Evolutionary conservation across 2,888 invertebrate species (phyloP), one percentile per base, ranked within the genome.

Genomic region (Latrodectus hesperus): DNA sequence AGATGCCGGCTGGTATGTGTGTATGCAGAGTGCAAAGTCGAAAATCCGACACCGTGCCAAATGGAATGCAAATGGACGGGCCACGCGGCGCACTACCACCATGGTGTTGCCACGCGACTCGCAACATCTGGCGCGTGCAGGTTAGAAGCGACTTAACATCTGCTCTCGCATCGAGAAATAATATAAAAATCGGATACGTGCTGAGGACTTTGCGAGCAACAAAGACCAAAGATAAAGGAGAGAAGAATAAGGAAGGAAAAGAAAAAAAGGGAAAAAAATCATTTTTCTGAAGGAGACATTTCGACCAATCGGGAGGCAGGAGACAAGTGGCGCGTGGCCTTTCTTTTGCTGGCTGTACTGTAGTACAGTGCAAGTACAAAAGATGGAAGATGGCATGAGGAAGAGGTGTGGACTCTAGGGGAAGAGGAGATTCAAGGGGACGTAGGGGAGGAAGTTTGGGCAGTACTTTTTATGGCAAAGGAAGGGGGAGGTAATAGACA

Each of bases 91-190:
- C 64, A 75, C 75, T 49, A n/a, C 22, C 64, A 51, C 71, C 60
- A 68, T 53, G 72, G 65, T 22, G 78, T 51, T 74, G 85, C 85
- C 85, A 85, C 85, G 85, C 85, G 85, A 65, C 74, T 60, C 64
- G 22, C n/a, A 74, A 74, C 85, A 85, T 79, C 85, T 85, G 85
- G 79, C 85, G 79, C 85, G 85, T 85, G 85, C 85, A 85, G 85
- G 85, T 85, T 68, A 75, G 64, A 49, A 16, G 68, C 11, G 16
- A 49, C 53, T 73, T 74, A 85, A 75, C 85, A 79, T 78, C 85
- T 84, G 68, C 51, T 49, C 53, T 22, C 55, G 51, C 16, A 64
- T 16, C 80, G n/a, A 65, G 38, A 74, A 74, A 53, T 75, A 74
- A 67, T 67, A 82, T 64, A 76, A 75, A 70, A 85, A 79, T 74